Base-by-base conservation (phyloP, 1,140 invertebrate genomes). In the Drosophila sulfurigaster region DNA sequence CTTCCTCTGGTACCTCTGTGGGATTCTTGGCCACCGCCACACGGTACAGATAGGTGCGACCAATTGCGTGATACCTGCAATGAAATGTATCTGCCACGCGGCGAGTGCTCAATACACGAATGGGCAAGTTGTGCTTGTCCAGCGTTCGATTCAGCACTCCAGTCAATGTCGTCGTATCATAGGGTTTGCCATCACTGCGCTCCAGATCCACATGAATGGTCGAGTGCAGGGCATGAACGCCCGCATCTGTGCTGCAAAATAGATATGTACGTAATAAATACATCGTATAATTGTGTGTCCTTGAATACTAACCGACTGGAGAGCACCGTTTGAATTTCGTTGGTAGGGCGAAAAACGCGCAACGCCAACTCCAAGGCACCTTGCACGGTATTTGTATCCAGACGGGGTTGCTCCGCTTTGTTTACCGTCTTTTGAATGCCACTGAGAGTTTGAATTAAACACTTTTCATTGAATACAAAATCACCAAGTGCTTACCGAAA, bases 1-100 rank as follows among this genome's bases (percentile, higher is more conserved):
- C 35, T 0, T 6, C 13, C 25, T 70, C 48, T n/a, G 63, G 45
- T 2, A 6, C 10, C 3, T 20, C 28, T 1, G 62, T 2, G 13
- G 60, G 48, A 56, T 85, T 6, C 66, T 93, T 94, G 7, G 93
- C 68, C 43, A 93, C 78, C 1, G 93, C 91, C 77, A 95, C 93
- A 89, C 96, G 94, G 82, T 96, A 96, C 20, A 96, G 82, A 88
- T 96, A 96, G 49, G 94, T 95, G 62, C 96, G 93, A 8, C 93
- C 94, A 41, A 91, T 92, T 43, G 95, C 95, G 77, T 93, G 92
- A 70, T 91, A 93, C 78, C 95, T 94, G 15, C 94, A 94, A 92
- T 95, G 93, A 79, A 96, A 96, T 10, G 93, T 80, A 60, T 95
- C 80, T 3, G 93, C 93, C 1, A 96, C 95, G 67, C 94, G 92